Conservation (phyloP, 2,797 vertebrate genomes). For the Cossypha caffra region DNA sequence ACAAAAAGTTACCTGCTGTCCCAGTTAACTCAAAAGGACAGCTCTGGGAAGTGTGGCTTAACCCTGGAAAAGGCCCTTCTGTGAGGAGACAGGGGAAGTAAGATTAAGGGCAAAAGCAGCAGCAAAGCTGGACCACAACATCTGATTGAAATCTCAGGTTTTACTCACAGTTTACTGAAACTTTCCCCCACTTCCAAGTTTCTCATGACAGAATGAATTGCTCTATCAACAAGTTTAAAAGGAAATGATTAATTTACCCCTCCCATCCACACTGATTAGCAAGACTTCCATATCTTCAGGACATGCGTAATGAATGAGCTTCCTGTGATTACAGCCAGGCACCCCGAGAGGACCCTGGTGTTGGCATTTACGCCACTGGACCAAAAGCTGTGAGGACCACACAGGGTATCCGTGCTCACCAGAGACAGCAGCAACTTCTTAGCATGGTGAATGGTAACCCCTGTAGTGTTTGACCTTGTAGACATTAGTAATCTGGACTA, state of each 20-base stretch:
- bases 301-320: conserved; percentile 46
- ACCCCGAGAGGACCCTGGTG: neutral
- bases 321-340: conserved; percentile 52
- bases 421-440: neutral
- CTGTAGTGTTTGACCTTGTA: neutral
- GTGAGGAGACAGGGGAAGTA: neutral
- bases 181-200: neutral
- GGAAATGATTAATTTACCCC: conserved; percentile 65
- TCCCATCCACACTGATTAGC: conserved; percentile 50
- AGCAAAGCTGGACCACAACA: neutral
- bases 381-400: conserved; percentile 2
- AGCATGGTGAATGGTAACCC: neutral
- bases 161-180: conserved; percentile 19
- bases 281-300: conserved; percentile 42
- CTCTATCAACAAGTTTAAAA: conserved; percentile 47
- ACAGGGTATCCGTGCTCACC: neutral
- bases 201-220: conserved; percentile 46
- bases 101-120: neutral
- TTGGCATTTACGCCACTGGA: neutral
- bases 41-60: neutral
- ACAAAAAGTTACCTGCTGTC: neutral
- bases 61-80: neutral
- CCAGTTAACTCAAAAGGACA: neutral
- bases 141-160: conserved; percentile 27
- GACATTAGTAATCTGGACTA: neutral